Evolutionary conservation across 92 coral and sea anemone species (phyloP).

Genomic region (Anthopleura xanthogrammica): DNA sequence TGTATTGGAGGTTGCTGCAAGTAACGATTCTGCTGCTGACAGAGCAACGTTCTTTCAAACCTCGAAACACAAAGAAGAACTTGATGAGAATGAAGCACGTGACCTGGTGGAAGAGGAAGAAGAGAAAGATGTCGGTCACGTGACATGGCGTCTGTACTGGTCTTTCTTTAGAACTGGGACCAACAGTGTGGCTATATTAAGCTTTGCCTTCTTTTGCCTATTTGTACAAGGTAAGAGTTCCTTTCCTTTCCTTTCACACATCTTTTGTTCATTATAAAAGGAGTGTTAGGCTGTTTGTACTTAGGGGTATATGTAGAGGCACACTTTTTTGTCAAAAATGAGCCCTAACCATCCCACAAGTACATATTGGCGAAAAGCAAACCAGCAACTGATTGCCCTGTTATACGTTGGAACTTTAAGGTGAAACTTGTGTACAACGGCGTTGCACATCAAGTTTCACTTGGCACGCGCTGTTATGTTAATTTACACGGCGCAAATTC

Average conservation of each 20-base stretch:
- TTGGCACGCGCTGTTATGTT: too few species aligned
- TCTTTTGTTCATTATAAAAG: not conserved
- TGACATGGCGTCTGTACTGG: slow-evolving; percentile 23
- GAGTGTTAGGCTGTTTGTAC: not conserved
- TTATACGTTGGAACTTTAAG: too few species aligned
- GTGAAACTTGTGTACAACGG: too few species aligned
- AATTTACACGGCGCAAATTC: too few species aligned
- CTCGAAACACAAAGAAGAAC: not conserved
- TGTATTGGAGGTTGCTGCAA: not conserved
- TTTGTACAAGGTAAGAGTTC: slow-evolving; percentile 8
- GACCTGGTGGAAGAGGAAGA: not conserved
- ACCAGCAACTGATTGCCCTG: too few species aligned
- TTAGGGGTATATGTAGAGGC: not conserved
- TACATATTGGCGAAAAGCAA: too few species aligned
- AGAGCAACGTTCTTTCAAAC: not conserved
- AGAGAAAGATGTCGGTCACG: not conserved
- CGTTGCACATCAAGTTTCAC: too few species aligned
- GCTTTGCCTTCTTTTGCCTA: not conserved
- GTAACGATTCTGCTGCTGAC: not conserved
- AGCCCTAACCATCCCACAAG: too few species aligned
- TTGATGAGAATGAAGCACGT: not conserved
- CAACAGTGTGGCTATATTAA: not conserved
- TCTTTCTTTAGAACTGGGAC: slow-evolving; percentile 21
- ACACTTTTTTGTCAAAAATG: not conserved
- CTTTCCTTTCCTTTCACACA: too few species aligned